phyloP scores from a whole-genome alignment of 92 coral and sea anemone genomes.

The Zoanthus sansibaricus region DNA sequence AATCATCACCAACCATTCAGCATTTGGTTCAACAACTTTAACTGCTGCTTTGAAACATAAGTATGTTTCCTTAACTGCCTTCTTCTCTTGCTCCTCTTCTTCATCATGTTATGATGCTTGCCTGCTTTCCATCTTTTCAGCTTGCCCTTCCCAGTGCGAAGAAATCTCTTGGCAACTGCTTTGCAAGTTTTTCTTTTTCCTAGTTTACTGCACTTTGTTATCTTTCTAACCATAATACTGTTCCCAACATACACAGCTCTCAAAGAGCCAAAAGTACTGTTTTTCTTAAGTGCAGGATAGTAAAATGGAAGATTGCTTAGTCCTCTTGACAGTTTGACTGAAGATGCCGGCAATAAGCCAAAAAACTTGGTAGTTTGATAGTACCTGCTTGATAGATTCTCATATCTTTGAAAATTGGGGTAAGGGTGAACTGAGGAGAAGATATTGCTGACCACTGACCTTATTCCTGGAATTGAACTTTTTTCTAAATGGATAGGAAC shows the following conservation, averaged over 20 bases:
- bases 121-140: constrained; percentile 93
- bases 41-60: constrained; percentile 83
- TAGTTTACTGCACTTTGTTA: constrained; percentile 78
- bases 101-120: constrained; percentile 84
- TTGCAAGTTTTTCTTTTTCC: constrained; percentile 97
- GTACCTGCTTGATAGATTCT: not conserved
- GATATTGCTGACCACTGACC: not conserved
- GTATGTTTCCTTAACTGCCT: constrained; percentile 84
- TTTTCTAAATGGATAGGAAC: not conserved
- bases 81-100: constrained; percentile 84
- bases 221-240: constrained; percentile 37
- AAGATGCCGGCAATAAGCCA: not conserved
- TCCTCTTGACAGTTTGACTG: not conserved
- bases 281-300: not conserved
- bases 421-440: not conserved
- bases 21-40: constrained; percentile 91
- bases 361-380: not conserved
- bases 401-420: not conserved
- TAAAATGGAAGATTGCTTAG: not conserved
- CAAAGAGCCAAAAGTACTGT: not conserved
- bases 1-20: constrained; percentile 84
- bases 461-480: not conserved
- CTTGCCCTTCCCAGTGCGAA: constrained; percentile 92
- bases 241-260: not conserved
- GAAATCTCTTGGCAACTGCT: constrained; percentile 93